Evolutionary conservation across 2,113 vertebrate genomes (phyloP).

Genomic region (Carollia perspicillata): DNA sequence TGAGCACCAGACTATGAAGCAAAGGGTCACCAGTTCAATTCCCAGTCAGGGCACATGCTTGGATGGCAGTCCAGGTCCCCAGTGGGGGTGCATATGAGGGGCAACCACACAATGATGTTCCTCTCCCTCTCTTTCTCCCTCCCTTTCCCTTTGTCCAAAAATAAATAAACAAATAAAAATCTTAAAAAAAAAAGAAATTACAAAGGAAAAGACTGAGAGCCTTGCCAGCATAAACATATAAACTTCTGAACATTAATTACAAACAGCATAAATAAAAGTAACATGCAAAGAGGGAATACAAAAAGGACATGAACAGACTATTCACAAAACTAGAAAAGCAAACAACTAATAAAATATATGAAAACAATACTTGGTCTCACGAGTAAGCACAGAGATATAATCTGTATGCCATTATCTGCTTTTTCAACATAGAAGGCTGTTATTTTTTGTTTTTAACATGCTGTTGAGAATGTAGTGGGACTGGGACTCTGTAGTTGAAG

Average conservation of each 20-base stretch:
- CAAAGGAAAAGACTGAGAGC: neutral
- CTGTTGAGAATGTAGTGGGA: neutral
- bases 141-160: too few species aligned
- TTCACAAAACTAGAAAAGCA: neutral
- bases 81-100: too few species aligned
- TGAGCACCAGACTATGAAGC: too few species aligned
- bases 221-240: neutral
- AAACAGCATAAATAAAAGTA: neutral
- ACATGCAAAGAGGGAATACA: neutral
- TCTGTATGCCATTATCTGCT: neutral
- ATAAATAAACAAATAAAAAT: too few species aligned
- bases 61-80: too few species aligned
- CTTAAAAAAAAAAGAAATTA: neutral
- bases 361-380: neutral
- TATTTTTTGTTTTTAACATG: neutral
- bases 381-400: neutral
- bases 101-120: too few species aligned
- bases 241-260: neutral
- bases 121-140: too few species aligned
- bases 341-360: neutral
- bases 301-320: neutral
- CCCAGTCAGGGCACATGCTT: too few species aligned
- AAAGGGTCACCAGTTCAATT: too few species aligned
- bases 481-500: neutral
- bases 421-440: neutral